Percentiles rank a stretch among this genome's conserved stretches.
These are phyloP conservation scores for Exocentrus adspersus DNA, from an alignment of 2,888 invertebrate species.

Conservation along the genomic window DNA sequence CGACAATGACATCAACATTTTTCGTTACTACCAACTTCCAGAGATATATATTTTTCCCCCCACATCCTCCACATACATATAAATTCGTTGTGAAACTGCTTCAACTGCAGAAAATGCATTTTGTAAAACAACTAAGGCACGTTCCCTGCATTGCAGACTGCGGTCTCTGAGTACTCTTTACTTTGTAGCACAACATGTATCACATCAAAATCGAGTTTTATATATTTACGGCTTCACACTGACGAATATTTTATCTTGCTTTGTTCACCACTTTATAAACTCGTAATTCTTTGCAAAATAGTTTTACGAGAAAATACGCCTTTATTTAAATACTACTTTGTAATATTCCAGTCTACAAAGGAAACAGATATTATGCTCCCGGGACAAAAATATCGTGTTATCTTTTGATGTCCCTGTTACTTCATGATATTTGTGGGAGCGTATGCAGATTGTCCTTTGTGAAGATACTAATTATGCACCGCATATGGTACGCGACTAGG, in stretches of 20 bases:
- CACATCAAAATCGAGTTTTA: conserved; percentile 44
- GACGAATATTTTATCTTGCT: conserved; percentile 42
- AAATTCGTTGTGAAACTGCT: not conserved
- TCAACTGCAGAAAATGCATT: conserved; percentile 14
- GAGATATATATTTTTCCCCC: no score
- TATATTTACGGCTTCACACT: conserved; percentile 42
- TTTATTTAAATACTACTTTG: conserved; percentile 40
- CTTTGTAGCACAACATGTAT: conserved; percentile 39
- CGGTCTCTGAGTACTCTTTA: conserved; percentile 34
- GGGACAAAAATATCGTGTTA: conserved; percentile 4
- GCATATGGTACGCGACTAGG: no score
- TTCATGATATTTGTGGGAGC: not conserved
- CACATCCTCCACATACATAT: no score
- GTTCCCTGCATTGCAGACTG: conserved; percentile 30
- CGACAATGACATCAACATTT: no score
- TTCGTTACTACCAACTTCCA: no score
- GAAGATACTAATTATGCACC: not conserved
- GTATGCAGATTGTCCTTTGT: not conserved
- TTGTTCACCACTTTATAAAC: conserved; percentile 35
- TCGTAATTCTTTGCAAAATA: conserved; percentile 40
- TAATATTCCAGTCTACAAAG: conserved; percentile 28
- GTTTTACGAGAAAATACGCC: conserved; percentile 36
- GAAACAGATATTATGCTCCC: conserved; percentile 18
- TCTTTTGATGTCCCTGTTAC: not conserved
- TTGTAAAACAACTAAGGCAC: conserved; percentile 30